phyloP scores from a whole-genome alignment of 1,140 invertebrate species.

The Plutomurus gul region DNA sequence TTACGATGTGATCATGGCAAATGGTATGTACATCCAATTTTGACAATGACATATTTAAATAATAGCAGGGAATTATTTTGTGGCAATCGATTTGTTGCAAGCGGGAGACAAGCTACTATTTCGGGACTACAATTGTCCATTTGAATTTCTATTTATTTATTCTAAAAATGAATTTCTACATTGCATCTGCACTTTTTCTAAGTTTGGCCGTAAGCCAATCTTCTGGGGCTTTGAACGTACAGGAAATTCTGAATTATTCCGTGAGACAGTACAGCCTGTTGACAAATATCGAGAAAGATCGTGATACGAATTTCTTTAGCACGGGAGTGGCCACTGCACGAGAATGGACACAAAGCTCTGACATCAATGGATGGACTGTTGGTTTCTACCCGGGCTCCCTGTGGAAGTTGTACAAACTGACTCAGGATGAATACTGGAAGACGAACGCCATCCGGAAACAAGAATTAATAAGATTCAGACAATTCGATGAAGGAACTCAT shows the following conservation, averaged over 20 bases:
- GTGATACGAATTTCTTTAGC: background rate
- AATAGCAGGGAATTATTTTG: too few relatives aligned
- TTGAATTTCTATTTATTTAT: too few relatives aligned
- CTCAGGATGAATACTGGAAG: constrained; percentile 33
- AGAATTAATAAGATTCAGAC: constrained; percentile 1
- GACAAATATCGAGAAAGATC: background rate
- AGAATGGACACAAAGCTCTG: constrained; percentile 3
- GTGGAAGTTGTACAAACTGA: constrained; percentile 44
- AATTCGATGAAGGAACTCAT: constrained; percentile 38
- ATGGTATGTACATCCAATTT: too few relatives aligned
- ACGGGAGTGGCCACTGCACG: constrained; percentile 56
- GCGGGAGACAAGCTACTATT: too few relatives aligned
- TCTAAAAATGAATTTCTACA: background rate
- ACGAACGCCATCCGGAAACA: constrained; percentile 25
- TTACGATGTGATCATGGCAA: too few relatives aligned
- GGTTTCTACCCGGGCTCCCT: constrained; percentile 46
- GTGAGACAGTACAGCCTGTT: constrained; percentile 37
- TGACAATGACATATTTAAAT: too few relatives aligned
- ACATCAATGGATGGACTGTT: constrained; percentile 34
- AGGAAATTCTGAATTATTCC: background rate
- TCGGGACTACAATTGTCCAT: too few relatives aligned
- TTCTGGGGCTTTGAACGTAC: background rate
- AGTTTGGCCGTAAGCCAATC: background rate
- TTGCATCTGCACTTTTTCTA: background rate
- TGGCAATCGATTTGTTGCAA: too few relatives aligned